Evolutionary conservation across 1,140 invertebrate genomes (phyloP).

Genomic region (Drosophila arawakana): DNA sequence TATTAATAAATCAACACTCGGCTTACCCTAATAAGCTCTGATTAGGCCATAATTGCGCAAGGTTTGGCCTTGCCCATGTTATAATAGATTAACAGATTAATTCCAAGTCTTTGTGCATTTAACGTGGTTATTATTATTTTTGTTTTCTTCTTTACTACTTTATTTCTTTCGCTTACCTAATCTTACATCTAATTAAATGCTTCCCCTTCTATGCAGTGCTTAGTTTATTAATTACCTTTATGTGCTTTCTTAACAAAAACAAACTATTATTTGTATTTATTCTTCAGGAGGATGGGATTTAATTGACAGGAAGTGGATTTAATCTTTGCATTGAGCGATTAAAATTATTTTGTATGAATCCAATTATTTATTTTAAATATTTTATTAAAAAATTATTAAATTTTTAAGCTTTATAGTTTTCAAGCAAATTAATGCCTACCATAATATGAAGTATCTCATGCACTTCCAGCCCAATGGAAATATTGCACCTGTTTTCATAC

Average conservation of each 20-base stretch:
- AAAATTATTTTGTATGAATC: too few relatives aligned
- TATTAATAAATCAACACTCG: conserved; percentile 43
- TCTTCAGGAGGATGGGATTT: background rate
- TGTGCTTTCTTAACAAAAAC: background rate
- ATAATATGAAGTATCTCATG: too few relatives aligned
- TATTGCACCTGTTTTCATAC: too few relatives aligned
- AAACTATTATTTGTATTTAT: background rate
- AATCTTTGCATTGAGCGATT: background rate
- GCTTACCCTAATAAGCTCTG: conserved; percentile 22
- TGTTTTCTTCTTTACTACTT: background rate
- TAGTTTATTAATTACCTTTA: conserved; percentile 2
- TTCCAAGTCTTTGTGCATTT: conserved; percentile 13
- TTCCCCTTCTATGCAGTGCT: background rate
- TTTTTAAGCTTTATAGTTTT: too few relatives aligned
- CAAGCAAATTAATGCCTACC: too few relatives aligned
- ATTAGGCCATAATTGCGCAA: conserved; percentile 29
- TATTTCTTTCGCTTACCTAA: background rate
- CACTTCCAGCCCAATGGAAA: too few relatives aligned
- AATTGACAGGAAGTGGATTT: background rate
- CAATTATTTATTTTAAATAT: too few relatives aligned
- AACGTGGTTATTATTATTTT: conserved; percentile 4
- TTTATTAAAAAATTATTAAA: too few relatives aligned
- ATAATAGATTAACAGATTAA: conserved; percentile 11
- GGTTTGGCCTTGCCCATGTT: conserved; percentile 22
- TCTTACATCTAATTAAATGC: background rate